Evolutionary conservation across 2,888 invertebrate genomes (phyloP).

Genomic region (Hirtodrosophila cameraria): DNA sequence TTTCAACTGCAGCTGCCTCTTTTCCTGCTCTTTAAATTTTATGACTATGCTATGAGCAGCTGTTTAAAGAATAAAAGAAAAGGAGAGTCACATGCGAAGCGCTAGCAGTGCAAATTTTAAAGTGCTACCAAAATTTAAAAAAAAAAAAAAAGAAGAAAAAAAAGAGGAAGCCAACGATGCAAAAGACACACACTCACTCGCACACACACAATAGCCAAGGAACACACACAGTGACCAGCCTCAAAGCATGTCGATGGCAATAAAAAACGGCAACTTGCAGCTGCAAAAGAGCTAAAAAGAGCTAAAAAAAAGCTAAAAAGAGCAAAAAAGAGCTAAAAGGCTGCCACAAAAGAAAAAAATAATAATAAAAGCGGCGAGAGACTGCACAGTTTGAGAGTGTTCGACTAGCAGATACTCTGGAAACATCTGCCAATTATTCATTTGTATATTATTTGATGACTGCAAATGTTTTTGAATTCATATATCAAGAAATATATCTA

Average conservation of each 20-base stretch:
- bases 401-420: slow-evolving; percentile 9
- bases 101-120: slow-evolving; percentile 24
- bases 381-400: neutral
- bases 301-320: neutral
- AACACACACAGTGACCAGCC: slow-evolving; percentile 13
- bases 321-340: slow-evolving; percentile 6
- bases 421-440: no score
- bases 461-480: no score
- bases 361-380: neutral
- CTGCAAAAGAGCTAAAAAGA: slow-evolving; percentile 31
- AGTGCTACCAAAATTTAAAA: slow-evolving; percentile 26
- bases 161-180: slow-evolving; percentile 12
- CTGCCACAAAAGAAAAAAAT: neutral
- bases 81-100: slow-evolving; percentile 3
- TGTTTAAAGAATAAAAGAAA: slow-evolving; percentile 9
- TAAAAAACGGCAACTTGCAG: slow-evolving; percentile 45
- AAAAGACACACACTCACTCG: neutral
- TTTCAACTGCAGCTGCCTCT: neutral
- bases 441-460: no score
- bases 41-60: neutral
- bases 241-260: slow-evolving; percentile 19
- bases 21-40: neutral
- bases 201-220: neutral
- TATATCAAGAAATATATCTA: no score
- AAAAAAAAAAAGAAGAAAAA: slow-evolving; percentile 4